Evolutionary conservation across 1,140 invertebrate species (phyloP), one percentile per base, ranked within the genome.

Genomic region (Gryon sp.): DNA sequence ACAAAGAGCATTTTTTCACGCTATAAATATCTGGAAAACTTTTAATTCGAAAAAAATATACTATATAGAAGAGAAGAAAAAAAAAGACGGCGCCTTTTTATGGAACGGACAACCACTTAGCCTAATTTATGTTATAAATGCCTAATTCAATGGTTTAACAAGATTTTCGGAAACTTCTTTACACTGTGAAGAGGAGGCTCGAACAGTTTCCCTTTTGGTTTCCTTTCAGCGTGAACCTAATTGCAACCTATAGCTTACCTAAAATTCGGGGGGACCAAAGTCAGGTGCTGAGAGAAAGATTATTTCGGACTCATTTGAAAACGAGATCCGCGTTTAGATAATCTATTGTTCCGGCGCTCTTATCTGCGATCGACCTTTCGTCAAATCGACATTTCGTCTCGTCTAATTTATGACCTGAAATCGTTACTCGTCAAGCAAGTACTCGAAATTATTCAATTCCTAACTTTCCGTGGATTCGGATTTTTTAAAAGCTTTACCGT

Each of bases 131-230:
- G 46, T 63, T 34, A 26, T 16, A 32, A 55, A 62, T 26, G 36
- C 15, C 30, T 45, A 45, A 59, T 34, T 18, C 38, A 66, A 73
- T 59, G 52, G 41, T 45, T 22, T 80, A 82, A 82, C 73, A 74
- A 75, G 55, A 75, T 79, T 79, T 78, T 78, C 52, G 45, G 59
- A 78, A 55, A 76, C 41, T 53, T 73, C 52, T 69, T 57, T 63
- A 36, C 46, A 59, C 26, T 36, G 36, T 36, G 32, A 12, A n/a
- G 22, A 55, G n/a, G 36, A 62, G 57, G 53, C 2, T 32, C 65
- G n/a, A 19, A 7, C 43, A 38, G 34, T 45, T 63, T 65, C 73
- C 68, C 53, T 78, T 79, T 62, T 50, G 63, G 48, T 41, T 40
- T 55, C 57, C 63, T 53, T 70, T 72, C 52, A 72, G 63, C 69